phyloP scores from a whole-genome alignment of 2,888 invertebrate genomes.

The Odontocerum albicorne region DNA sequence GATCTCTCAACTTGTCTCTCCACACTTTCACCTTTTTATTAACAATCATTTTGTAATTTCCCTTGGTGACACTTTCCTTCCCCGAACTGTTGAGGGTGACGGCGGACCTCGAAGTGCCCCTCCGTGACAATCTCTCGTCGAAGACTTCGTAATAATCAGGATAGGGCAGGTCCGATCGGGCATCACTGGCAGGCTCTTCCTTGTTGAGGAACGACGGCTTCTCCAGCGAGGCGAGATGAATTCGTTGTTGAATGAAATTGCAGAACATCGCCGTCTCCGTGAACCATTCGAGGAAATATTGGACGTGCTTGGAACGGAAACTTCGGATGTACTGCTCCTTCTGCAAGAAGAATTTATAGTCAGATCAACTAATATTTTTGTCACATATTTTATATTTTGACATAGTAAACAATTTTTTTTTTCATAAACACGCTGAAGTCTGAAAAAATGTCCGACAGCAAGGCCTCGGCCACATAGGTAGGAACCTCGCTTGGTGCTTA shows the following conservation, averaged over 20 bases:
- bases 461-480: no score
- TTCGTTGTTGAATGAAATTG: conserved; percentile 66
- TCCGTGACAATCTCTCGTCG: conserved; percentile 38
- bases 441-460: no score
- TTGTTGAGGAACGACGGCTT: conserved; percentile 22
- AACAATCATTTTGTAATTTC: conserved; percentile 50
- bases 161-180: conserved; percentile 49
- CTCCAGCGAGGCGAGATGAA: conserved; percentile 37
- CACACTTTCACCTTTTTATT: conserved; percentile 51
- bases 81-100: not conserved
- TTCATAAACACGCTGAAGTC: no score
- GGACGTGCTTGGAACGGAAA: conserved; percentile 64
- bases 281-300: conserved; percentile 84
- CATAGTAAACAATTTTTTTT: no score
- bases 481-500: no score
- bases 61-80: conserved; percentile 18
- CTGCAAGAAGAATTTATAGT: no score
- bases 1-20: conserved; percentile 50
- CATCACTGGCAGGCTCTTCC: conserved; percentile 30
- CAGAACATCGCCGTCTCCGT: conserved; percentile 86
- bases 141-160: conserved; percentile 53
- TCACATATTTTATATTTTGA: no score
- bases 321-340: conserved; percentile 71
- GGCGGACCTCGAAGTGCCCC: conserved; percentile 2
- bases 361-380: no score